Base-by-base conservation (phyloP, 2,888 invertebrate genomes). In the Xanthorhoe spadicearia region DNA sequence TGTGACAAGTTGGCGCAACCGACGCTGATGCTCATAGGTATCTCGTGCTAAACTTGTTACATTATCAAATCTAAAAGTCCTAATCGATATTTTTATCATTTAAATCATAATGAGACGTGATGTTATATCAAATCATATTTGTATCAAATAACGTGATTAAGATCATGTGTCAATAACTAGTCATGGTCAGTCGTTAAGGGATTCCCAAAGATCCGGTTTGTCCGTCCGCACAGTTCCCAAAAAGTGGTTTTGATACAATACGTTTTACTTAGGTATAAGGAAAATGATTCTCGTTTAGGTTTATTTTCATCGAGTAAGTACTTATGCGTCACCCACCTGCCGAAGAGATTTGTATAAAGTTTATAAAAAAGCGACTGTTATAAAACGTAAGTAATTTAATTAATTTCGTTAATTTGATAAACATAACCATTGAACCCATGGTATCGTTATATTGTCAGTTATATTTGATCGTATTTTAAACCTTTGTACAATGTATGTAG, bases 181-280 rank as follows among this genome's bases (percentile, higher is more conserved):
- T 38, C 9, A 15, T 35, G 35, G 50, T 50, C 54, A 38, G 19
- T 50, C 19, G 38, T 50, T 49, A 23, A 55, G 49, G 55, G 49
- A 51, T 55, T 55, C 55, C 61, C 61, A 35, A 23, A 23, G 4
- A 55, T 49, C 50, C 50, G 55, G 61, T 62, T 62, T 38, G n/a
- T 50, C 61, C 19, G 18, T 23, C 15, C 56, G 43, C 56, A 56
- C 15, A 32, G 10, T 49, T 13, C 9, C 46, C 23, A 48, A 46
- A 56, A 18, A 46, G 49, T 49, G 18, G 32, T 32, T 6, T 58
- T 23, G 23, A 35, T 58, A 15, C 28, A 10, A 15, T 32, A 49
- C 32, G 32, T 32, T 9, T 43, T 15, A 38, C 10, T 1, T 38
- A 43, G 13, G 13, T 13, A 48, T 48, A 17, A 48, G 48, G 48